Evolutionary conservation across 1,140 invertebrate genomes (phyloP).

Genomic region (Nylanderia fulva): DNA sequence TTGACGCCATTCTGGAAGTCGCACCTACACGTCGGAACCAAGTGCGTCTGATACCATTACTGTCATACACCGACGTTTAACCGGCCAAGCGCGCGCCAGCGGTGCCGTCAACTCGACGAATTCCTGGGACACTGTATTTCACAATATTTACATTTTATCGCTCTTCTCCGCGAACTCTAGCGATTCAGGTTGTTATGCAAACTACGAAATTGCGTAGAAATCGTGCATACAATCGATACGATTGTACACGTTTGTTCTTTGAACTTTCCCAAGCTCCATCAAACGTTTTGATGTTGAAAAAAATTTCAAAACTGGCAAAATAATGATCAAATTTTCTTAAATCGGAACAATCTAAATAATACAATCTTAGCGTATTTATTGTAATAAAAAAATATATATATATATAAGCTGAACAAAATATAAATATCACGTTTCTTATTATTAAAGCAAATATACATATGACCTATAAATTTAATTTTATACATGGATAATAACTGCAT

Average conservation of each 20-base stretch:
- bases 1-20: slow-evolving; percentile 74
- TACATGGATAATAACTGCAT: neutral
- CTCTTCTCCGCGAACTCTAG: slow-evolving; percentile 67
- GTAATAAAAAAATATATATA: too few relatives aligned
- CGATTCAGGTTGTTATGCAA: slow-evolving; percentile 63
- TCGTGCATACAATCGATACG: slow-evolving; percentile 50
- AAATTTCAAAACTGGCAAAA: neutral
- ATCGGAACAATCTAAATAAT: too few relatives aligned
- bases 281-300: slow-evolving; percentile 17
- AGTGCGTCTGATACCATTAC: slow-evolving; percentile 73
- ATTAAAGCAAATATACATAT: neutral
- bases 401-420: neutral
- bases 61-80: slow-evolving; percentile 34
- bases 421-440: neutral
- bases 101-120: slow-evolving; percentile 64
- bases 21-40: slow-evolving; percentile 64
- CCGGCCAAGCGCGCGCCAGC: slow-evolving; percentile 4
- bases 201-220: slow-evolving; percentile 63
- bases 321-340: slow-evolving; percentile 18
- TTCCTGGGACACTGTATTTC: slow-evolving; percentile 75
- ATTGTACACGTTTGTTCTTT: slow-evolving; percentile 48
- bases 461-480: neutral
- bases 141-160: slow-evolving; percentile 79
- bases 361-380: too few relatives aligned
- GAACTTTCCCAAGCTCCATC: slow-evolving; percentile 56